phyloP scores from a whole-genome alignment of 1,140 invertebrate genomes.

The Phthorimaea operculella region DNA sequence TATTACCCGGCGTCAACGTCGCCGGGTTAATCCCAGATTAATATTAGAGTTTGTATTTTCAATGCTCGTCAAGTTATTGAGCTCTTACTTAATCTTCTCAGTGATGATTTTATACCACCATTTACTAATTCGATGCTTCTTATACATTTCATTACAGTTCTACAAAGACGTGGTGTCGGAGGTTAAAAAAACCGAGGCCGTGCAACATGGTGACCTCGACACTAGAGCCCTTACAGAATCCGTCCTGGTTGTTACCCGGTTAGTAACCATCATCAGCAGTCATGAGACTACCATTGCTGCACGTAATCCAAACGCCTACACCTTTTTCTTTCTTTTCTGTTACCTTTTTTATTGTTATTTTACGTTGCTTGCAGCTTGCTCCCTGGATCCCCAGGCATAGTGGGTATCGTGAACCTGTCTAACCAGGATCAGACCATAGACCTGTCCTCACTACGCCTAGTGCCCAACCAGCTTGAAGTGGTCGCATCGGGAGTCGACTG shows the following conservation, averaged over 20 bases:
- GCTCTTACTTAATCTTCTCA: too few species aligned
- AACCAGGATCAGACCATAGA: conserved; percentile 18
- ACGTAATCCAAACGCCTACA: too few species aligned
- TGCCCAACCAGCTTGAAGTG: conserved; percentile 33
- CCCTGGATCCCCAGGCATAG: conserved; percentile 18
- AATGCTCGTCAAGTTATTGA: too few species aligned
- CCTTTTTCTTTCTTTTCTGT: too few species aligned
- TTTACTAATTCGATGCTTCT: not conserved
- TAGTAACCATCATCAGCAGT: too few species aligned
- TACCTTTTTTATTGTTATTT: too few species aligned
- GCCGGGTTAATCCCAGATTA: too few species aligned
- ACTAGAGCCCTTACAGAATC: conserved; percentile 28
- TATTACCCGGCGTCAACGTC: too few species aligned
- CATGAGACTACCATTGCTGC: too few species aligned
- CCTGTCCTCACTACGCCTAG: conserved; percentile 23
- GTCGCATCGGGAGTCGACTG: conserved; percentile 41
- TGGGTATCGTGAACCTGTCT: conserved; percentile 35
- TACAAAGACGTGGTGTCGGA: conserved; percentile 37
- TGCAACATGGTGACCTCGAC: conserved; percentile 40
- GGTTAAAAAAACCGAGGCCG: conserved; percentile 25
- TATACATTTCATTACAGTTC: conserved; percentile 23
- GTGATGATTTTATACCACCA: too few species aligned
- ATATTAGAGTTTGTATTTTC: too few species aligned
- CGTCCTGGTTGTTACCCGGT: conserved; percentile 42
- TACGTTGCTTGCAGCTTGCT: conserved; percentile 20